A percentile compares a stretch with the other conserved stretches of the same genome.
Conservation (phyloP, 64 coral and sea anemone genomes). For the Hydrozoanthus tunicans region DNA sequence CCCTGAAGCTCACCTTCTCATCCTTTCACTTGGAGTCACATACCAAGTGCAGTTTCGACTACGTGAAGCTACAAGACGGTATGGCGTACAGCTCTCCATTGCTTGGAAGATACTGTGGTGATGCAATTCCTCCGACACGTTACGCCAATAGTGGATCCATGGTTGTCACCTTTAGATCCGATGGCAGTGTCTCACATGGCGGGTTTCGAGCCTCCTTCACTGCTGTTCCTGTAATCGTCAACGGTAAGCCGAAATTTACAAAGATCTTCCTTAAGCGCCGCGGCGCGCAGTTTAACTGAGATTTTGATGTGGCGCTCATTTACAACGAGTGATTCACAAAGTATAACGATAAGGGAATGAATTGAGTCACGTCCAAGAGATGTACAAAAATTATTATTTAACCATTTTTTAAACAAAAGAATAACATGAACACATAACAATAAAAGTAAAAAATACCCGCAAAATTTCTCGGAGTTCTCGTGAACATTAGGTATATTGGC, state of each 20-base stretch:
- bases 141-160: slow-evolving; percentile 29
- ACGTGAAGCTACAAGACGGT: slow-evolving; percentile 17
- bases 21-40: slow-evolving; percentile 26
- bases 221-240: background rate
- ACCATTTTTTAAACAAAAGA: too few relatives aligned
- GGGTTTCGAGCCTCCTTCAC: slow-evolving; percentile 18
- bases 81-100: slow-evolving; percentile 23
- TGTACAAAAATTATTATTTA: too few relatives aligned
- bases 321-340: too few relatives aligned
- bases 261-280: background rate
- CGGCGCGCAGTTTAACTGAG: too few relatives aligned
- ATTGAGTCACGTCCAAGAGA: background rate
- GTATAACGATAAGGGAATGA: too few relatives aligned
- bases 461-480: too few relatives aligned
- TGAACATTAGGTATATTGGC: too few relatives aligned
- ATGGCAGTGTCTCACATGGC: slow-evolving; percentile 5
- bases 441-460: too few relatives aligned
- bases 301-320: too few relatives aligned
- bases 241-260: background rate
- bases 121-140: background rate
- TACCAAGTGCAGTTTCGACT: slow-evolving; percentile 2
- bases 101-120: slow-evolving; percentile 12
- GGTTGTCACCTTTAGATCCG: slow-evolving; percentile 10
- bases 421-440: too few relatives aligned
- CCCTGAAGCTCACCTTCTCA: slow-evolving; percentile 19